phyloP scores from a whole-genome alignment of 2,888 invertebrate genomes.

The Augochlorella aurata region DNA sequence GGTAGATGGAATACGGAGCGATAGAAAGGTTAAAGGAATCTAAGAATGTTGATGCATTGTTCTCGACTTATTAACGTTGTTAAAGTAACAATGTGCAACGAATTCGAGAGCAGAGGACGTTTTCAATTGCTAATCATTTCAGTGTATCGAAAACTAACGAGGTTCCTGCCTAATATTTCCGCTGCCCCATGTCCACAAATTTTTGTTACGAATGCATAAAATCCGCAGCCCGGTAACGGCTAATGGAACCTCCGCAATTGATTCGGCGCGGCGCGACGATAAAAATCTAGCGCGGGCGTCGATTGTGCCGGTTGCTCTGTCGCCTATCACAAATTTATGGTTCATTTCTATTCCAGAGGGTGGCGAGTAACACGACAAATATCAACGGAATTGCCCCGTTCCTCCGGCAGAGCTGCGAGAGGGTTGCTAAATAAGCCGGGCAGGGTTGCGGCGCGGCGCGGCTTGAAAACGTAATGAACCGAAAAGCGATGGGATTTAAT shows the following conservation, averaged over 20 bases:
- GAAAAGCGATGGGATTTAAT: conserved; percentile 10
- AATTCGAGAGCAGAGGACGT: too few species aligned
- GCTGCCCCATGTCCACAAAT: too few species aligned
- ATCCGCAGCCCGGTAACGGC: too few species aligned
- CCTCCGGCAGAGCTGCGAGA: neutral
- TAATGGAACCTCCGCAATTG: neutral
- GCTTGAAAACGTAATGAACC: conserved; percentile 7
- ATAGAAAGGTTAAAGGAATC: too few species aligned
- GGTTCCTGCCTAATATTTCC: too few species aligned
- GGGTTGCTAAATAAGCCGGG: conserved; percentile 8
- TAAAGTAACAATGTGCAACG: too few species aligned
- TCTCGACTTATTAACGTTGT: too few species aligned
- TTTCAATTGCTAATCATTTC: too few species aligned
- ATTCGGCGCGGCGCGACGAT: neutral
- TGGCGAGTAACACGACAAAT: conserved; percentile 4
- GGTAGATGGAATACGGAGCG: too few species aligned
- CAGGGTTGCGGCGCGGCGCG: neutral
- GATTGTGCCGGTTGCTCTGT: neutral
- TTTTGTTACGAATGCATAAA: too few species aligned
- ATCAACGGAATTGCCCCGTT: conserved; percentile 7
- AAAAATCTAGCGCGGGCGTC: neutral
- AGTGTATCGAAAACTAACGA: too few species aligned
- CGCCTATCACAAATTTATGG: conserved; percentile 9
- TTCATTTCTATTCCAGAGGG: conserved; percentile 1
- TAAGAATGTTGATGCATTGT: too few species aligned